Base-by-base conservation (phyloP, 2,113 vertebrate genomes). In the Oncorhynchus clarkii region DNA sequence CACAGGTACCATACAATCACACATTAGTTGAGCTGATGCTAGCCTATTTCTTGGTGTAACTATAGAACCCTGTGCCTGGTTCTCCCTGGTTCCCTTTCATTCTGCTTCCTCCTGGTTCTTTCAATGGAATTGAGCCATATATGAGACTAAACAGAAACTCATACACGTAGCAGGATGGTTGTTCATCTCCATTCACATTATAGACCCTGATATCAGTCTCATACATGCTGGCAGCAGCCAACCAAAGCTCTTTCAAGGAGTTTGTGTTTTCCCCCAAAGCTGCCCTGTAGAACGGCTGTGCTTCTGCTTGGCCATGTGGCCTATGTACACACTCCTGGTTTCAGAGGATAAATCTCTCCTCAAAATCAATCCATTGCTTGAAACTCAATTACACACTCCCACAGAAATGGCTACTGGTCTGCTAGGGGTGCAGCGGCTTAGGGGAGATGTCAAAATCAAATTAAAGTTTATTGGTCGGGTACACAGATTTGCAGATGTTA, bases 371-470 rank as follows among this genome's bases (percentile, higher is more conserved):
- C 68, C 68, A 62, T 67, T 27, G 76, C 72, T 71, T 82, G 76
- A 75, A 78, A 74, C 80, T 70, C 72, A 78, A 78, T 82, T 74
- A 74, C 70, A 75, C 31, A 31, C 76, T 71, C 62, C 51, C 69
- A 71, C n/a, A 72, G 57, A 76, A n/a, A 65, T 68, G 73, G 27
- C 22, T 60, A 70, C 60, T 57, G 51, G 69, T 11, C 39, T 45
- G 39, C 39, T 45, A 45, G 9, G 39, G 39, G 8, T 45, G 39
- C 39, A 45, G 39, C 2, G 39, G 39, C 39, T 45, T 45, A 45
- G 39, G 2, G 39, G 39, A 45, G 39, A 45, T 45, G 39, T 45
- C 39, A 45, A 45, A 45, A 39, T 39, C 34, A 39, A 39, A 45
- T 45, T 45, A 45, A 45, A 45, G 39, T 45, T 45, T 45, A 45